phyloP scores from a whole-genome alignment of 2,888 invertebrate genomes.

The Anaspis maculata region DNA sequence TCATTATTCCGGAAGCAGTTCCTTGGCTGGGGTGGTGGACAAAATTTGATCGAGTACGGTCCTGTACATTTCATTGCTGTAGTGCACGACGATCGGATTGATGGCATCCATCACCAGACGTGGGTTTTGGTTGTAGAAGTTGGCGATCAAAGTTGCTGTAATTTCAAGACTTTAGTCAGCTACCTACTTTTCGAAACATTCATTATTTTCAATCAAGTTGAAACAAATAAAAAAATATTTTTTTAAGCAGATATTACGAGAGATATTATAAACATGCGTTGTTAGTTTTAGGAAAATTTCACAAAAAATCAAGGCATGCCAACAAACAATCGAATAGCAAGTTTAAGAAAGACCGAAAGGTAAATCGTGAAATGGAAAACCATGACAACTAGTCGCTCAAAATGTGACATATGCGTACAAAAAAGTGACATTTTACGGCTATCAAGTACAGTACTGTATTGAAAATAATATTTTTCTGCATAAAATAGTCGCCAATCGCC shows the following conservation, averaged over 20 bases:
- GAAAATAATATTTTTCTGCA: too few species aligned
- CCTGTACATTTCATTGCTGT: slow-evolving; percentile 52
- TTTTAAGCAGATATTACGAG: slow-evolving; percentile 7
- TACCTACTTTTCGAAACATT: neutral
- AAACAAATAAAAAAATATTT: slow-evolving; percentile 4
- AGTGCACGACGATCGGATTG: slow-evolving; percentile 61
- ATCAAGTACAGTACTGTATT: neutral
- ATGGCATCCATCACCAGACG: slow-evolving; percentile 58
- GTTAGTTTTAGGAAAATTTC: too few species aligned
- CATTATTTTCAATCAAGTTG: neutral
- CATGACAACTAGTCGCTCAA: too few species aligned
- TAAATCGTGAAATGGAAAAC: too few species aligned
- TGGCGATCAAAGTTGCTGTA: slow-evolving; percentile 57
- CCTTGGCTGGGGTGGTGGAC: slow-evolving; percentile 50
- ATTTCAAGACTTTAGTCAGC: slow-evolving; percentile 19
- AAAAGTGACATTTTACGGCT: too few species aligned
- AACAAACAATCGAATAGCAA: too few species aligned
- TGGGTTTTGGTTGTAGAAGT: slow-evolving; percentile 63
- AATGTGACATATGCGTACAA: too few species aligned
- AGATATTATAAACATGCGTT: too few species aligned
- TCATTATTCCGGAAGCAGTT: slow-evolving; percentile 45
- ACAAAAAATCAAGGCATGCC: too few species aligned
- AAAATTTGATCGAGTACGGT: slow-evolving; percentile 53
- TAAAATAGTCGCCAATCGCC: too few species aligned
- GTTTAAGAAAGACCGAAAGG: too few species aligned